Base-by-base conservation (phyloP, 23 tunicate species). In the Corella eumyota region DNA sequence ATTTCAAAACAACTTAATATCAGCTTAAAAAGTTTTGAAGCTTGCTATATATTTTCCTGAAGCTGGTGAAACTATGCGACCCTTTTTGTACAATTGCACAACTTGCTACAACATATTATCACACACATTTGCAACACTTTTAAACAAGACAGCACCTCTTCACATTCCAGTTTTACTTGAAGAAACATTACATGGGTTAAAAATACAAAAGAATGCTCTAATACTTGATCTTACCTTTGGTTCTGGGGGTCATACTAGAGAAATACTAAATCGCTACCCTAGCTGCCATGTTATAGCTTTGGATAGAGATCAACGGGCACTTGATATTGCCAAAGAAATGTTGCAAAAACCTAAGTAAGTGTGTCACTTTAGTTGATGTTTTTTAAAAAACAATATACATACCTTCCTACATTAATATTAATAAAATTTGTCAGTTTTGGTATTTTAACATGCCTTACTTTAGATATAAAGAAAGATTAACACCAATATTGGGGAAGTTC, bases 221-320 rank as follows among this genome's bases (percentile, higher is more conserved):
- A 51, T 86, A 23, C 29, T 86, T 28, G 96, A 88, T 50, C 55
- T 88, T 73, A 88, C 96, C 2, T 88, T 88, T 61, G 96, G 96
- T n/a, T 77, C 81, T 45, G 96, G 96, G 1, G 96, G 96, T 6
- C 96, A 88, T 45, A 54, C 80, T 1, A 67, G 47, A 44, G 85
- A 65, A 49, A 61, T 88, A 6, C 36, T 88, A 9, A 51, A 69
- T 24, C 60, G 66, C 4, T 73, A 48, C 54, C 11, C 34, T 44
- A 36, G 68, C 21, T 78, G 81, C 29, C 62, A 62, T 6, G 76
- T 88, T 20, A 45, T 78, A 55, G 88, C 96, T 1, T 27, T 79
- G 25, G 96, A 88, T 44, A 54, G 88, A 58, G 96, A 88, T 37
- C 66, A 68, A 56, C 22, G 6, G 20, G 96, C 96, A 6, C 22